Evolutionary conservation across 2,113 vertebrate species (phyloP).

Genomic region (Nothobranchius furzeri): DNA sequence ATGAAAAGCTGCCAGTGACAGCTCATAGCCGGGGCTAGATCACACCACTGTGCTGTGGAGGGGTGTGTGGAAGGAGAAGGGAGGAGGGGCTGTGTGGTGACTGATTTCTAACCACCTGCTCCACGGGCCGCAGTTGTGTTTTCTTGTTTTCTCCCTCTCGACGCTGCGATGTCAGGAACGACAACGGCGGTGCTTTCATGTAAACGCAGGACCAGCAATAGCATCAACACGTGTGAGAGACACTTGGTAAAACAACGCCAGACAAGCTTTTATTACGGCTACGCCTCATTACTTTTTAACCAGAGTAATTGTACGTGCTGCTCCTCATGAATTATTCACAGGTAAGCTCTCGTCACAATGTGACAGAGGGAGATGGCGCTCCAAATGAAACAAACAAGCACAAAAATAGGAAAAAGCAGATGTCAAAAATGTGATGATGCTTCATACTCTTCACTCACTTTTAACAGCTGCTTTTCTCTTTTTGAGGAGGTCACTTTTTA

Average conservation of each 20-base stretch:
- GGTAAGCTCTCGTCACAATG: slow-evolving; percentile 65
- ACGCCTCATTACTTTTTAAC: slow-evolving; percentile 81
- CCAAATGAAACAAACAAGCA: slow-evolving; percentile 45
- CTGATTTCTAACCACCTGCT: slow-evolving; percentile 71
- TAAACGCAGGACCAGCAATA: slow-evolving; percentile 57
- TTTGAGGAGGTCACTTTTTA: slow-evolving; percentile 32
- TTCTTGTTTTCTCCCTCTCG: slow-evolving; percentile 62
- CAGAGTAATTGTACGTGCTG: slow-evolving; percentile 73
- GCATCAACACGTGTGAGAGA: slow-evolving; percentile 55
- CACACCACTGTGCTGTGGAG: slow-evolving; percentile 40
- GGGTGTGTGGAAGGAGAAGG: slow-evolving; percentile 1
- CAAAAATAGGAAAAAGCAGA: slow-evolving; percentile 48
- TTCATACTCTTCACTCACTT: slow-evolving; percentile 32
- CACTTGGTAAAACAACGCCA: slow-evolving; percentile 75
- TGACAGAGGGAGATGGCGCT: slow-evolving; percentile 57
- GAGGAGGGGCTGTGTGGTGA: slow-evolving; percentile 28
- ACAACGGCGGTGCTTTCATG: slow-evolving; percentile 63
- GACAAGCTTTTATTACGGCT: slow-evolving; percentile 73
- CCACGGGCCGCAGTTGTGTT: slow-evolving; percentile 66
- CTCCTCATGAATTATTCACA: slow-evolving; percentile 79
- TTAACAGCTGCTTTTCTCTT: slow-evolving; percentile 14
- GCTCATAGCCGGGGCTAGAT: slow-evolving; percentile 74
- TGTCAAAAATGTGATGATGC: slow-evolving; percentile 32
- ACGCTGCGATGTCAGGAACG: slow-evolving; percentile 53
- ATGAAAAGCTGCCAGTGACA: slow-evolving; percentile 76